Base-by-base conservation (phyloP, 1,140 invertebrate species). In the Delia radicum region DNA sequence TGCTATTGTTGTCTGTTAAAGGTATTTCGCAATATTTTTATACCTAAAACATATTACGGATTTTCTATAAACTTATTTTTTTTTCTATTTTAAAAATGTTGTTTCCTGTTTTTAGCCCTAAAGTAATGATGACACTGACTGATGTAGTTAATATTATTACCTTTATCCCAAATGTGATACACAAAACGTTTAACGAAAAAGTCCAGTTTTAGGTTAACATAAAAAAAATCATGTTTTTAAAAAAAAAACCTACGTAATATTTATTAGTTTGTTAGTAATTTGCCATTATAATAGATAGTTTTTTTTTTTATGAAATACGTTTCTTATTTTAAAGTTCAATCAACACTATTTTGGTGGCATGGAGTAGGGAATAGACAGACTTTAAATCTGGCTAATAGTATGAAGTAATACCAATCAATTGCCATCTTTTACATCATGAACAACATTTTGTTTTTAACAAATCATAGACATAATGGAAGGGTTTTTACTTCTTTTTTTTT, bases 371-470 rank as follows among this genome's bases (percentile, higher is more conserved):
- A 29, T 13, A 28, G 27, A 2, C n/a, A 7, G n/a, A 61, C 62
- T n/a, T n/a, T n/a, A 27, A n/a, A 28, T 65, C 62, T 13, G 27
- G 62, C 27, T 7, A 21, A 55, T 65, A 13, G 12, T 27, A 28
- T 65, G 62, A 65, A 65, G 62, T 65, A 55, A 55, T 55, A 55
- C n/a, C 21, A 65, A 65, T 65, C 62, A 65, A 65, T 65, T 65
- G 62, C 62, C 62, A 65, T 65, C 62, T 28, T 65, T 63, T 63
- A 13, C n/a, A 48, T 0, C 46, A 48, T 21, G 48, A 1, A 55
- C 28, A 15, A 10, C 24, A 10, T 65, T 18, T 13, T 65, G 26
- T 28, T 28, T 62, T 62, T 62, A 10, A 8, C 2, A 65, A 63
- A 28, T 63, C 26, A 63, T 63, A 8, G 61, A 3, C 46, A 28